Evolutionary conservation across 2,888 invertebrate species (phyloP), one percentile per base, ranked within the genome.

Genomic region (Siphonodentalium dalli): DNA sequence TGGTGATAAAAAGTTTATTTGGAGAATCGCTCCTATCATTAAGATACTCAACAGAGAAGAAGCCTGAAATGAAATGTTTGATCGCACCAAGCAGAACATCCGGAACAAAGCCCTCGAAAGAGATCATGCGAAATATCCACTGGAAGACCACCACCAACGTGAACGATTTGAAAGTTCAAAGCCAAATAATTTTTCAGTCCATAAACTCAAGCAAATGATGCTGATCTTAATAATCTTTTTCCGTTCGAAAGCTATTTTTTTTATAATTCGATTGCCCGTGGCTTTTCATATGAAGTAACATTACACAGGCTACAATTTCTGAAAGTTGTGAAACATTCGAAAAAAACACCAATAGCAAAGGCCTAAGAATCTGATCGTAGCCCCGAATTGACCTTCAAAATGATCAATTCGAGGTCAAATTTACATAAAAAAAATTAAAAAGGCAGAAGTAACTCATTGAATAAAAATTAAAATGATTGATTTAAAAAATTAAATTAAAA

Each of bases 101-200:
- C 21, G 42, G 28, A 43, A 50, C 50, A 3, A 50, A 29, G n/a
- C 50, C 50, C 26, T 50, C 50, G n/a, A 50, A 50, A 50, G 6
- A 49, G n/a, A 28, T 49, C 49, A 42, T 49, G 35, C 4, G 49
- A 41, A 20, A 50, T 13, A 28, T 50, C 50, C 21, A 43, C 42
- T n/a, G 50, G 50, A 15, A 50, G 21, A 3, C 50, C 50, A 13
- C 38, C 11, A n/a, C 26, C 43, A 7, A 27, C 20, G 26, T 50
- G 50, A 43, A 29, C 35, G 29, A 43, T 11, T 2, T 37, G 34
- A 20, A 11, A 7, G 28, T 41, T 49, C 24, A 50, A n/a, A n/a
- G 27, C 20, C 7, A 18, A 43, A 29, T 26, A 11, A 4, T 7
- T 11, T 28, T 50, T 50, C 15, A 50, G 11, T 24, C 50, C 50